Percentiles rank a stretch among this genome's conserved stretches.
Conservation (phyloP, 2,888 invertebrate genomes). For the Mimachlamys varia region DNA sequence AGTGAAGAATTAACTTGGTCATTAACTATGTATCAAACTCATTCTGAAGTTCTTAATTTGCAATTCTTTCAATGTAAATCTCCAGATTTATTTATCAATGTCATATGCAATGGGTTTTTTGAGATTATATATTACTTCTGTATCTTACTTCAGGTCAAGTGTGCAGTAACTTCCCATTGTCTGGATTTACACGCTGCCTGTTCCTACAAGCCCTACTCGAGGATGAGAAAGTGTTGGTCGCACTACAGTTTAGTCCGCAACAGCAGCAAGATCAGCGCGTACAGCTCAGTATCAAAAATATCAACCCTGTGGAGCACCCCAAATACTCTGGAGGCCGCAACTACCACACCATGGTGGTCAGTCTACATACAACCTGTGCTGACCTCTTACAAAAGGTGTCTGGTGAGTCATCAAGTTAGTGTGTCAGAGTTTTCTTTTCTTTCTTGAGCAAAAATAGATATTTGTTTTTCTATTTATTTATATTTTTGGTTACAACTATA, state of each 20-base stretch:
- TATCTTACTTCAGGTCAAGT: conserved; percentile 57
- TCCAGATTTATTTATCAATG: too few species aligned
- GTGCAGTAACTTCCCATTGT: conserved; percentile 82
- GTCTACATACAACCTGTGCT: conserved; percentile 89
- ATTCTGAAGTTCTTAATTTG: too few species aligned
- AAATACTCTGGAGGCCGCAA: conserved; percentile 89
- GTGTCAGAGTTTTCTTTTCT: too few species aligned
- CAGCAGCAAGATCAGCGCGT: conserved; percentile 70
- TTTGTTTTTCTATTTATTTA: neutral
- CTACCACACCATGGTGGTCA: conserved; percentile 88
- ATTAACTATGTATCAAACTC: too few species aligned
- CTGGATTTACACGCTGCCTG: conserved; percentile 93
- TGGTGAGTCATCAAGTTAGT: conserved; percentile 68
- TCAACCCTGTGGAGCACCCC: conserved; percentile 84
- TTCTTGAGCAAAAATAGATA: too few species aligned
- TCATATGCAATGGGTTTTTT: too few species aligned
- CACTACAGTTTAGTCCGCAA: conserved; percentile 82
- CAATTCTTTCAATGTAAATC: too few species aligned
- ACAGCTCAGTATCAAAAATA: conserved; percentile 47
- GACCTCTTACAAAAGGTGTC: conserved; percentile 87
- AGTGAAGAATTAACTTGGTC: too few species aligned
- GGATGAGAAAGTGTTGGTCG: conserved; percentile 91
- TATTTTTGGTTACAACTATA: neutral
- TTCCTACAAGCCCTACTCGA: conserved; percentile 93
- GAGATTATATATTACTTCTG: neutral